A percentile compares a stretch with the other conserved stretches of the same genome.
Conservation (phyloP, 92 coral and sea anemone species). For the Actinernus sp. region DNA sequence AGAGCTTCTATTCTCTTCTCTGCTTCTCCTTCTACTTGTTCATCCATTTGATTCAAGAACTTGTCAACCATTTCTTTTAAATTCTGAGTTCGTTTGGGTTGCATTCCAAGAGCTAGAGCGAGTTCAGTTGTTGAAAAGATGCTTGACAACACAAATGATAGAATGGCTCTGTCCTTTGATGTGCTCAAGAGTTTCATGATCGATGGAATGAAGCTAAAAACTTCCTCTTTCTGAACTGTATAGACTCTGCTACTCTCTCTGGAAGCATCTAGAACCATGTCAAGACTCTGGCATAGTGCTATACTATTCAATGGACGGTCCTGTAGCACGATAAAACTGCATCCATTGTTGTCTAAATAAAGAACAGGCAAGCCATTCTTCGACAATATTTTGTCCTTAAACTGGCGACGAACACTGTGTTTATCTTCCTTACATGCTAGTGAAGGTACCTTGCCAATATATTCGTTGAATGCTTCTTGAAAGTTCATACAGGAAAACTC, state of each 20-base stretch:
- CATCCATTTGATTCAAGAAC: conserved; percentile 37
- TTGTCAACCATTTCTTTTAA: conserved; percentile 7
- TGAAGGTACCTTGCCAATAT: conserved; percentile 37
- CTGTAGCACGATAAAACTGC: conserved; percentile 8
- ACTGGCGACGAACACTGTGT: conserved; percentile 29
- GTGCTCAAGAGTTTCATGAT: conserved; percentile 35
- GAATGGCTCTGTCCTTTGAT: conserved; percentile 57
- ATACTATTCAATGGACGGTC: conserved; percentile 23
- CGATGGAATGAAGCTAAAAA: conserved; percentile 13
- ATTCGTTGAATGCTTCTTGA: conserved; percentile 49
- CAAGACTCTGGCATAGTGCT: conserved; percentile 32
- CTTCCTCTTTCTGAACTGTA: too few relatives aligned
- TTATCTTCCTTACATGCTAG: conserved; percentile 35
- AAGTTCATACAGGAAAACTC: conserved; percentile 21
- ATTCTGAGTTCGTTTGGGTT: conserved; percentile 20
- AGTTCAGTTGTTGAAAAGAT: conserved; percentile 18
- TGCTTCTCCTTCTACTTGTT: conserved; percentile 30
- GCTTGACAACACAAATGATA: conserved; percentile 51
- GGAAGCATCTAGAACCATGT: conserved; percentile 9
- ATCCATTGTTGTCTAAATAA: conserved; percentile 12
- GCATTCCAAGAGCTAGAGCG: conserved; percentile 23
- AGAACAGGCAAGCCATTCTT: conserved; percentile 49
- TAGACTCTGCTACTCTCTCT: too few relatives aligned
- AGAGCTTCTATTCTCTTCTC: conserved; percentile 17
- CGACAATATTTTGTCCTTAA: conserved; percentile 26